Conservation (phyloP, 1,140 invertebrate species). For the Drosophila gunungcola region DNA sequence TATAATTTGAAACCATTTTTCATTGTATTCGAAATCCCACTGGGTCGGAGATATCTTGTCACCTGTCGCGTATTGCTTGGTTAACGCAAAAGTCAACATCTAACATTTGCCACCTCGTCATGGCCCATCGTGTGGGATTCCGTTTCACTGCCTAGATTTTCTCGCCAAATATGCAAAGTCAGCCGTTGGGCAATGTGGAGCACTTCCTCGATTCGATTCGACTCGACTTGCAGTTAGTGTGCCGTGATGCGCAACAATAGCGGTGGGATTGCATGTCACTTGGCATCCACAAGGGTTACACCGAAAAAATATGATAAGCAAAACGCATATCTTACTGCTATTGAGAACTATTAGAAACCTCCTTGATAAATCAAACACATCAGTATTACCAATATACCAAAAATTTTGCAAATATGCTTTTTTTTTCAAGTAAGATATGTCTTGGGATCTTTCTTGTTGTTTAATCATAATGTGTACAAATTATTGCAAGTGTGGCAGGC, state of each 20-base stretch:
- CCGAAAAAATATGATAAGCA: slow-evolving; percentile 11
- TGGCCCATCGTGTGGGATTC: slow-evolving; percentile 70
- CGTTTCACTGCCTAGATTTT: slow-evolving; percentile 54
- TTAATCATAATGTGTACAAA: neutral
- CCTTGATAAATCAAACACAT: too few species aligned
- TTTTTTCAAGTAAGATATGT: too few species aligned
- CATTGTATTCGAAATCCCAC: slow-evolving; percentile 2
- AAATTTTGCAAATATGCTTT: too few species aligned
- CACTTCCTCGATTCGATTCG: slow-evolving; percentile 68
- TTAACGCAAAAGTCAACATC: slow-evolving; percentile 20
- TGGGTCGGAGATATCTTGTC: slow-evolving; percentile 44
- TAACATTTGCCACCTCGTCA: slow-evolving; percentile 20
- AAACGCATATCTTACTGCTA: neutral
- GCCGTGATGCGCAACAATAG: slow-evolving; percentile 73
- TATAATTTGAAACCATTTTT: neutral
- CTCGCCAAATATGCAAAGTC: slow-evolving; percentile 66
- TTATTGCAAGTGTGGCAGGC: neutral
- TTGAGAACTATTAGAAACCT: neutral
- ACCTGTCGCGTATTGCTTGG: slow-evolving; percentile 61
- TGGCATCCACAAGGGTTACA: slow-evolving; percentile 54
- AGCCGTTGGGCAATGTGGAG: slow-evolving; percentile 57
- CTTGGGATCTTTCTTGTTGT: too few species aligned
- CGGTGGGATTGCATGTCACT: slow-evolving; percentile 69
- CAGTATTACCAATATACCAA: too few species aligned
- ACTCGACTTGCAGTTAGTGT: slow-evolving; percentile 27